Base-by-base conservation (phyloP, 1,140 invertebrate species). In the Drosophila teissieri region DNA sequence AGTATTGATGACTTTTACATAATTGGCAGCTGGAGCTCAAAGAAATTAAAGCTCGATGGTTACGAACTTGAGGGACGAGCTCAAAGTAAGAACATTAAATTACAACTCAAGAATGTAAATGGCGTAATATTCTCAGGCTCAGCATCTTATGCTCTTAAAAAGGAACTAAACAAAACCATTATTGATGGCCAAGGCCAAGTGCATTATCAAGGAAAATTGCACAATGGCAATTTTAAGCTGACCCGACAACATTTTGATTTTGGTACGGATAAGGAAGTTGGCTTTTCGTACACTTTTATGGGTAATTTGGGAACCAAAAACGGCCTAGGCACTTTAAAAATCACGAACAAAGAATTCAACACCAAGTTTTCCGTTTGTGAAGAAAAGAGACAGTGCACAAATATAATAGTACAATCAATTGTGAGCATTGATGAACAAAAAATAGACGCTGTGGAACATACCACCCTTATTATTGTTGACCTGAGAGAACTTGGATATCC, bases 351-450 rank as follows among this genome's bases (percentile, higher is more conserved):
- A 60, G 95, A 95, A 65, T 94, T 95, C 68, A 95, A 95, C 75
- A 93, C 94, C 5, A 94, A 95, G 34, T 94, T 95, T 45, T 95
- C 95, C 5, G 95, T 95, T 88, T 96, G 96, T 85, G 95, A 96
- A 62, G 95, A 96, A 83, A 96, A 95, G 89, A 96, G 96, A 67
- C 94, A 96, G 69, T 96, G 96, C 78, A 95, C 95, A 3, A 94
- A 96, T 72, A 93, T 95, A 39, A 95, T 96, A 82, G 63, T 96
- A 8, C 94, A 95, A 54, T 94, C 95, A 4, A 62, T 80, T 1
- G 48, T 91, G 0, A 73, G 42, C 1, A 27, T 73, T 7, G 73
- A 83, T 19, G 63, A 79, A 7, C 57, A 92, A 53, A 49, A 91
- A 27, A 22, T 83, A 3, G 80, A 93, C 37, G 52, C 51, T 17